Evolutionary conservation across 2,797 vertebrate species (phyloP), one percentile per base, ranked within the genome.

Genomic region (Syncerus caffer): DNA sequence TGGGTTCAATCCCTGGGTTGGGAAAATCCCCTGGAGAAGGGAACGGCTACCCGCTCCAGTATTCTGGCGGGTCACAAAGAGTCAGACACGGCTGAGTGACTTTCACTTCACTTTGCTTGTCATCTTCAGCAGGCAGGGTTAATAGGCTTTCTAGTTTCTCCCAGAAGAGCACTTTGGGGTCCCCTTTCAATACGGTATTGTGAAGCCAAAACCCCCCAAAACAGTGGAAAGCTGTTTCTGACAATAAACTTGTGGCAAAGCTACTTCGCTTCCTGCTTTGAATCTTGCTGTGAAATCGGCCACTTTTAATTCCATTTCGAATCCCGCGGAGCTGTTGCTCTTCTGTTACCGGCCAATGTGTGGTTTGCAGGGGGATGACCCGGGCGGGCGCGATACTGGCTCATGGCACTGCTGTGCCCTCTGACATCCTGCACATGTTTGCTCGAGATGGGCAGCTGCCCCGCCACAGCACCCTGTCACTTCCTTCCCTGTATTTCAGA

Each of bases 401-500:
- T 67, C 64, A 83, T 6, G 60, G 42, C 82, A 87, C 93, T 55
- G 94, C 80, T 62, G 85, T 78, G 97, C 95, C 47, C 94, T 96
- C 57, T 19, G 80, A 85, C 74, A 29, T 96, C 98, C 97, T 89
- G 95, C 90, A 42, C 90, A 51, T 94, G 95, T 58, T 97, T 94
- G 93, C 96, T 97, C 53, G 95, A 97, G 89, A 92, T 89, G 57
- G 95, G 95, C 98, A 98, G 98, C 98, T 98, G 98, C 92, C 97
- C 85, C 53, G 31, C 82, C 95, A 79, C 78, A 93, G 98, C 98
- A 97, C 74, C 86, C 90, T 98, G 98, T 98, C 98, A 97, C 94
- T 98, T 97, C 95, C 89, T 96, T 93, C 96, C 93, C 95, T 98
- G 97, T 93, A 92, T 94, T 98, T 97, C 95, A 93, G 78, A 74